Percentiles rank a stretch among this genome's conserved stretches.
Conservation (phyloP, 2,888 invertebrate species). For the Seladonia tumulorum region DNA sequence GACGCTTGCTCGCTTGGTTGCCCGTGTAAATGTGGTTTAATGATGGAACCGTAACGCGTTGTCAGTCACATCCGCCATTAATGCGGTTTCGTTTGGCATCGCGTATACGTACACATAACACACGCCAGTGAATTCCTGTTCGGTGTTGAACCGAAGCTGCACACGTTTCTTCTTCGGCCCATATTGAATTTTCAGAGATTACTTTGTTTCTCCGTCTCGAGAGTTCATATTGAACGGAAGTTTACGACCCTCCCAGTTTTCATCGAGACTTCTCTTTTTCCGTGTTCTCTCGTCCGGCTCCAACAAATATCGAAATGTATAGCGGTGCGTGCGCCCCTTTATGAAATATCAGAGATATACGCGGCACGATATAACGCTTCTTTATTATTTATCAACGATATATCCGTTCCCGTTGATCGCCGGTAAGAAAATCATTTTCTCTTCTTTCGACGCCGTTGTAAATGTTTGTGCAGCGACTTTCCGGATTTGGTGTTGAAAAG, state of each 20-base stretch:
- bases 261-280: conserved; percentile 21
- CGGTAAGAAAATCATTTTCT: no score
- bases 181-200: conserved; percentile 48
- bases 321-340: not conserved
- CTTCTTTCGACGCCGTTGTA: no score
- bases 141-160: not conserved
- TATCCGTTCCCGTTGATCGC: no score
- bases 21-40: conserved; percentile 75
- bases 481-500: no score
- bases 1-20: conserved; percentile 72
- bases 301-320: conserved; percentile 28
- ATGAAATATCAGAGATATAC: conserved; percentile 23
- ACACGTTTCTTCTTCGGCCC: not conserved
- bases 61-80: conserved; percentile 35
- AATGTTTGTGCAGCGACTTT: no score
- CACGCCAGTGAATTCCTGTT: conserved; percentile 14
- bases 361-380: not conserved
- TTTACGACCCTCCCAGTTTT: conserved; percentile 30
- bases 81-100: conserved; percentile 36
- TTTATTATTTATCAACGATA: conserved; percentile 8
- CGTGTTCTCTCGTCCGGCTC: conserved; percentile 6
- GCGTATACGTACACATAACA: not conserved
- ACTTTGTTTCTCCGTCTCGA: conserved; percentile 35
- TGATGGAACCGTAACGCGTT: conserved; percentile 68
- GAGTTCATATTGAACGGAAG: conserved; percentile 46